A percentile compares a stretch with the other conserved stretches of the same genome.
Evolutionary conservation across 2,888 invertebrate species (phyloP).

Genomic region (Drosophila lutescens): DNA sequence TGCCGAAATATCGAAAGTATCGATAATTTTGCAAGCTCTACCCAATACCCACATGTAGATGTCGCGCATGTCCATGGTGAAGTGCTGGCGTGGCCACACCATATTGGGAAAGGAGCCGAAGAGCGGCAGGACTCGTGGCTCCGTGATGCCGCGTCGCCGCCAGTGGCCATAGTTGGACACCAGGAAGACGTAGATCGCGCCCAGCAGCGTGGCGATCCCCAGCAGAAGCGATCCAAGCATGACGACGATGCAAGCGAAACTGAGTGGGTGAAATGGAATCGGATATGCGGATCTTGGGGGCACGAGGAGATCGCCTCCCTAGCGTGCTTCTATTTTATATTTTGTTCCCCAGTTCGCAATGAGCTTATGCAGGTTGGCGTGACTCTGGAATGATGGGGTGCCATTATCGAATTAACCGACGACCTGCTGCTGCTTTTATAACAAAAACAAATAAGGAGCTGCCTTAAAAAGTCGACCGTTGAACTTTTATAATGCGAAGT

Average conservation of each 20-base stretch:
- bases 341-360: background rate
- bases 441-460: constrained; percentile 1
- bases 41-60: constrained; percentile 84
- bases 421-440: background rate
- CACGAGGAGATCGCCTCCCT: background rate
- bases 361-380: constrained; percentile 4
- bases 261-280: constrained; percentile 2
- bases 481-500: background rate
- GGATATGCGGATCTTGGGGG: background rate
- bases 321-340: background rate
- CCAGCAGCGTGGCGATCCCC: constrained; percentile 10
- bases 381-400: background rate
- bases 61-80: constrained; percentile 82
- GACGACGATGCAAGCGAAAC: constrained; percentile 15
- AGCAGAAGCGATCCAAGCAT: constrained; percentile 51
- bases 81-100: constrained; percentile 76
- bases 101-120: constrained; percentile 83
- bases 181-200: constrained; percentile 70
- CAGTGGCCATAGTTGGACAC: constrained; percentile 83
- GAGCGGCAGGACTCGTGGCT: constrained; percentile 79
- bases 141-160: constrained; percentile 82
- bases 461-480: background rate
- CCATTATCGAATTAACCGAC: constrained; percentile 31
- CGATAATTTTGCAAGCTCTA: too few relatives aligned
- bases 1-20: background rate